Base-by-base conservation (phyloP, 2,797 vertebrate genomes). In the Enteromius afrohamiltoni region DNA sequence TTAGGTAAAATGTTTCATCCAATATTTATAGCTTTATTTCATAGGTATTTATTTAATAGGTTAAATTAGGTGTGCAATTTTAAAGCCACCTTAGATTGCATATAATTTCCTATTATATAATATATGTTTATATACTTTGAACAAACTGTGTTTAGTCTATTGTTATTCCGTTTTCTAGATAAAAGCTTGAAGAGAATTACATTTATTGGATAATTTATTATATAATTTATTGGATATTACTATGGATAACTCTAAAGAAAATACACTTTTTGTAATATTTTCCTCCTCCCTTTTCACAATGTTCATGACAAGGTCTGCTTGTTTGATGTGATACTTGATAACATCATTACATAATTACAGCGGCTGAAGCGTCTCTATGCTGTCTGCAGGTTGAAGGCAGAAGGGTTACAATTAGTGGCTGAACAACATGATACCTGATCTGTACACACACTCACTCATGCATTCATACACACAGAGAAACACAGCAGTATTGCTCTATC, bases 361-460 rank as follows among this genome's bases (percentile, higher is more conserved):
- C 0, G 31, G n/a, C 58, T 74, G 80, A 65, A 75, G 62, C 49
- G 31, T 42, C 70, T 76, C 58, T 67, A 17, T 68, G 31, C 55
- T 83, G 81, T 77, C 64, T 83, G 74, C 47, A 79, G 77, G 17
- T n/a, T 34, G 45, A 64, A 64, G 60, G 29, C 60, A 64, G 60
- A 64, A 64, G 60, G 26, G 23, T 75, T 17, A 60, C 53, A 40
- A 58, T 58, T 34, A 37, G 51, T 76, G 53, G 31, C 21, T 67
- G 65, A 58, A 26, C 68, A 80, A 76, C 73, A 53, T 53, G 81
- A 77, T 23, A 77, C 73, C 60, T 55, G 81, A 77, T 83, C 81
- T 11, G 29, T 16, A 21, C 42, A 53, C 42, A 75, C 70, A 75
- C 77, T 34, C 80, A 67, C 70, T 47, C 60, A n/a, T 31, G 42